These are phyloP conservation scores for Sphenopsis melanotis DNA, from an alignment of 2,797 vertebrate genomes.

Conservation along the genomic window DNA sequence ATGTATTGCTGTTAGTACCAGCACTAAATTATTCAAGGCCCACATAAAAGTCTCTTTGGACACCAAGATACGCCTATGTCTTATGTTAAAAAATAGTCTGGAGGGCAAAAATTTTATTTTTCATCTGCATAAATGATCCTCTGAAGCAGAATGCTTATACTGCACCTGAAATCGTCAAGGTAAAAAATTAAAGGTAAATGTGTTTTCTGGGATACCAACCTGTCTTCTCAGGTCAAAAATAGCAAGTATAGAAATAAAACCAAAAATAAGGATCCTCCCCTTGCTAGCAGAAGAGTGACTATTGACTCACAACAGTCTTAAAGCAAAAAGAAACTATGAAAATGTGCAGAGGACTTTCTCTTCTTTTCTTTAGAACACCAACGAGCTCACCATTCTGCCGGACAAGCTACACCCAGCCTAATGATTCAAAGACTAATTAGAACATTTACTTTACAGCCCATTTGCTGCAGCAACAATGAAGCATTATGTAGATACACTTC, in stretches of 20 bases:
- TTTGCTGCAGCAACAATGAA: conserved; percentile 54
- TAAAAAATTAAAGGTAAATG: background rate
- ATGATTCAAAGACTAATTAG: conserved; percentile 50
- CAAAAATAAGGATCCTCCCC: background rate
- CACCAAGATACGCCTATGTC: background rate
- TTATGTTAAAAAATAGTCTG: background rate
- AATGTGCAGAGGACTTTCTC: background rate
- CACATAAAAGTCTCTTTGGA: background rate
- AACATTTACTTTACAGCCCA: conserved; percentile 47
- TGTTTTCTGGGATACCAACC: background rate
- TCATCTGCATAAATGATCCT: background rate
- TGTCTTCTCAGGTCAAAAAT: background rate
- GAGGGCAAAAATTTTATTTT: background rate
- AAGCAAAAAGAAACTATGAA: background rate
- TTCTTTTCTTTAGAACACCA: background rate
- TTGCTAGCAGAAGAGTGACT: background rate
- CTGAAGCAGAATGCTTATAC: background rate
- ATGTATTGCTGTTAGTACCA: background rate
- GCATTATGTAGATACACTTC: conserved; percentile 8
- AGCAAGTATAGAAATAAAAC: background rate
- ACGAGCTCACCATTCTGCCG: background rate
- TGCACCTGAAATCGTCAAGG: background rate
- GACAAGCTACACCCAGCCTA: background rate
- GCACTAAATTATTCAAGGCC: background rate
- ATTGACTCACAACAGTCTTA: background rate